A percentile compares a stretch with the other conserved stretches of the same genome.
phyloP scores from a whole-genome alignment of 2,113 vertebrate genomes.

The Lontra canadensis region DNA sequence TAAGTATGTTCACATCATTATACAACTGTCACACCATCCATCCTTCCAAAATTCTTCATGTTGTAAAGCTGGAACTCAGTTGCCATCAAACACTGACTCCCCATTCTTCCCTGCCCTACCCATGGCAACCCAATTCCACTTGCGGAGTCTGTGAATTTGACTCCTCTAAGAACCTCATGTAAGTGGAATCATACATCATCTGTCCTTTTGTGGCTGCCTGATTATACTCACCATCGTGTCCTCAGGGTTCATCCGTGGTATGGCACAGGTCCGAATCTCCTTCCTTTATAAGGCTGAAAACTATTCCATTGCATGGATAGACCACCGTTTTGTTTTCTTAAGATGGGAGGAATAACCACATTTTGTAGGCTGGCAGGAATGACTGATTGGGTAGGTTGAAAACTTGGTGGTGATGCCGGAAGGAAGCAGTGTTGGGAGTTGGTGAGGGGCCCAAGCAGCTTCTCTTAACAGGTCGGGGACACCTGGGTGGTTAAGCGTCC shows the following conservation, averaged over 20 bases:
- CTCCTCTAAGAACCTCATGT: not conserved
- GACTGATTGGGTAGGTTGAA: not conserved
- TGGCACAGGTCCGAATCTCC: not conserved
- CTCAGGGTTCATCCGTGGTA: not conserved
- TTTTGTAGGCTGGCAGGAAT: not conserved
- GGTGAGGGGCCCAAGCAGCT: not conserved
- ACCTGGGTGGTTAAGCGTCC: not conserved
- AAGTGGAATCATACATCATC: not conserved
- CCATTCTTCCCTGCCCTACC: not conserved
- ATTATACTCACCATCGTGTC: not conserved
- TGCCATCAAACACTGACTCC: not conserved
- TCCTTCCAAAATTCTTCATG: not conserved
- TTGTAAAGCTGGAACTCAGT: not conserved
- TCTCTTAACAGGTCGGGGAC: not conserved
- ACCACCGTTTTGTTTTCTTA: not conserved
- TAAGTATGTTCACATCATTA: not conserved
- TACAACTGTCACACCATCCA: not conserved
- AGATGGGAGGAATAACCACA: not conserved
- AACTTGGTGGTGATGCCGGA: not conserved
- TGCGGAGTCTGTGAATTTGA: not conserved
- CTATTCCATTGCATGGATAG: not conserved
- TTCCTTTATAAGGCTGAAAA: not conserved
- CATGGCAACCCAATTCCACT: not conserved
- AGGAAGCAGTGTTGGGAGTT: not conserved
- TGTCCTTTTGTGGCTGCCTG: not conserved